These are phyloP conservation scores for Callorhinus ursinus DNA, from an alignment of 2,113 vertebrate genomes.

Conservation along the genomic window DNA sequence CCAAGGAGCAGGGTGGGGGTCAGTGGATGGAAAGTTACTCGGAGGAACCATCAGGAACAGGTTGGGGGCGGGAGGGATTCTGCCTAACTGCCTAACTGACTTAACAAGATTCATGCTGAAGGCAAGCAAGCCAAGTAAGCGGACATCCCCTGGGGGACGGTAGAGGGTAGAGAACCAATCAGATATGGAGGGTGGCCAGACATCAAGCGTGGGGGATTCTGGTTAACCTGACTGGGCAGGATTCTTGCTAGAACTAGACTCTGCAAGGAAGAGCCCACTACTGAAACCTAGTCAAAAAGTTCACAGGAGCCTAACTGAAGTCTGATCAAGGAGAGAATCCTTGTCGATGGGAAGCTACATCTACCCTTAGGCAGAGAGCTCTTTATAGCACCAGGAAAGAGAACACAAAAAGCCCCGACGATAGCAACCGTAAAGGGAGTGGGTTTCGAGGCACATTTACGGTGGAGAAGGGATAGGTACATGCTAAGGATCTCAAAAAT, in stretches of 20 bases:
- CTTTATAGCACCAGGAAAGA: not conserved
- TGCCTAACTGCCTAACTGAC: not conserved
- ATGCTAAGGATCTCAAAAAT: not conserved
- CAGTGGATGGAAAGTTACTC: not conserved
- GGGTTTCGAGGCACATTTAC: not conserved
- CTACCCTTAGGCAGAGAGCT: not conserved
- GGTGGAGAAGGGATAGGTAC: not conserved
- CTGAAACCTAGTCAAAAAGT: not conserved
- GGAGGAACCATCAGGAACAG: not conserved
- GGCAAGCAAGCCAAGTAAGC: accelerated
- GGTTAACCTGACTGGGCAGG: not conserved
- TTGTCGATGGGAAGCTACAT: not conserved
- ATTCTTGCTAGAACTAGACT: not conserved
- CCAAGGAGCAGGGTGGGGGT: not conserved
- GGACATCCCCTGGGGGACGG: too few relatives aligned
- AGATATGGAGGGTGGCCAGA: not conserved
- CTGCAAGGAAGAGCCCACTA: not conserved
- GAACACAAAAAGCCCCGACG: not conserved
- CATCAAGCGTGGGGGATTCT: accelerated
- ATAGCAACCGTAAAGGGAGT: accelerated
- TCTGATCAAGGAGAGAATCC: not conserved
- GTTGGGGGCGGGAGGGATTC: not conserved
- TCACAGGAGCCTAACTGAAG: not conserved
- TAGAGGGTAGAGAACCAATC: not conserved
- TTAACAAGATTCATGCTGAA: not conserved